A percentile compares a stretch with the other conserved stretches of the same genome.
Conservation (phyloP, 2,888 invertebrate species). For the Drosophila fulvimacula region DNA sequence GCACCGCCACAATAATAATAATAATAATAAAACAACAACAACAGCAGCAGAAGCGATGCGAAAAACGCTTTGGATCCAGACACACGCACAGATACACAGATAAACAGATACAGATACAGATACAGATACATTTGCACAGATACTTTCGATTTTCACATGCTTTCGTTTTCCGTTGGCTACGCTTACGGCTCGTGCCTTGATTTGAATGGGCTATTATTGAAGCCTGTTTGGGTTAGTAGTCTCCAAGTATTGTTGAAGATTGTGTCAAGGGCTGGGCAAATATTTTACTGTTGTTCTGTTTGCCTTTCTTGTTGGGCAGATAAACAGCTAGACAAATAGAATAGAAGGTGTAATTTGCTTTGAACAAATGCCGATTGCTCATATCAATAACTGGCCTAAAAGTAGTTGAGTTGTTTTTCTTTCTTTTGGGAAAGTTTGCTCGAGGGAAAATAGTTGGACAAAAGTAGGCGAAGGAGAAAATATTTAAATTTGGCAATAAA, state of each 20-base stretch:
- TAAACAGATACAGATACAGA: slow-evolving; percentile 48
- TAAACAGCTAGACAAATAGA: slow-evolving; percentile 1
- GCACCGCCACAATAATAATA: slow-evolving; percentile 48
- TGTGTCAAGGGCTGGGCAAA: not conserved
- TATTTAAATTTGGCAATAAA: not conserved
- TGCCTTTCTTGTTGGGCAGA: not conserved
- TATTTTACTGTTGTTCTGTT: slow-evolving; percentile 18
- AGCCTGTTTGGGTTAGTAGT: slow-evolving; percentile 9
- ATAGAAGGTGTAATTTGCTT: not conserved
- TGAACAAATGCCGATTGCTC: not conserved
- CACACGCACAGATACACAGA: slow-evolving; percentile 38
- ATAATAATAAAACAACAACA: slow-evolving; percentile 39
- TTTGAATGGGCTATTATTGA: slow-evolving; percentile 25
- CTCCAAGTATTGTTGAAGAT: not conserved
- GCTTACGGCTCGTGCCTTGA: slow-evolving; percentile 33
- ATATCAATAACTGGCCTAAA: not conserved
- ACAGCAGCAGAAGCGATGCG: slow-evolving; percentile 33
- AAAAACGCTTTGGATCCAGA: slow-evolving; percentile 57
- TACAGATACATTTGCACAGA: slow-evolving; percentile 45
- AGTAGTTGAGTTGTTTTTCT: not conserved
- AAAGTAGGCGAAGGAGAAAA: not conserved
- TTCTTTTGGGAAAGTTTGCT: not conserved
- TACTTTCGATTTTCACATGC: slow-evolving; percentile 68
- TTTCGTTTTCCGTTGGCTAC: slow-evolving; percentile 55
- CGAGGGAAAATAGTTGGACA: not conserved